Base-by-base conservation (phyloP, 2,888 invertebrate genomes). In the Nemurella pictetii region DNA sequence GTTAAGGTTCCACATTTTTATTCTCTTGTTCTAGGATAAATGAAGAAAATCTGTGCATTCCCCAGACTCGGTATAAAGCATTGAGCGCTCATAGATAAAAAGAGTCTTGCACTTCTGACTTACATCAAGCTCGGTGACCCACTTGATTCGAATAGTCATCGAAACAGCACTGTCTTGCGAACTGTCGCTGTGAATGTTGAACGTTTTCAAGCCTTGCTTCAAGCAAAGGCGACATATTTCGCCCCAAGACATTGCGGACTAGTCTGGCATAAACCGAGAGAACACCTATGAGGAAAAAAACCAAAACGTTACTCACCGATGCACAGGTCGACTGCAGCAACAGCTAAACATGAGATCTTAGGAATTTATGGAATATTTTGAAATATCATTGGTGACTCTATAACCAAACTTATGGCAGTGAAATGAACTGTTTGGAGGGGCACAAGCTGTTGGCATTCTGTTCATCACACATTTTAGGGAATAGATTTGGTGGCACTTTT, bases 151-250 rank as follows among this genome's bases (percentile, higher is more conserved):
- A 72, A 72, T 82, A 27, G 82, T 82, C 82, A 82, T 82, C 27
- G 82, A 20, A 25, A 82, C 82, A 28, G 82, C 82, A 28, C 55
- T 55, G 55, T 82, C 82, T 30, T 82, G 82, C 2, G 82, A 27
- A 72, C 55, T 55, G 82, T 82, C 82, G 55, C 82, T 55, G 82
- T 82, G 55, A 28, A 82, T 82, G 82, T 82, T 82, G 29, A 55
- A 72, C 15, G 82, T 82, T 55, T 82, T 36, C 82, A 82, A 82
- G 20, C 82, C 82, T 82, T 82, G 82, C 29, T 55, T 36, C 82
- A 82, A 55, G 82, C 82, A 82, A 27, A 82, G 82, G 28, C 82
- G 82, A 82, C 82, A 82, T 55, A 82, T 55, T 27, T 82, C 82
- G 12, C 55, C 82, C 82, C 82, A 82, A 15, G 82, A 82, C 82